A percentile compares a stretch with the other conserved stretches of the same genome.
These are phyloP conservation scores for Heterocephalus glaber DNA, from an alignment of 2,113 vertebrate genomes.

Conservation along the genomic window DNA sequence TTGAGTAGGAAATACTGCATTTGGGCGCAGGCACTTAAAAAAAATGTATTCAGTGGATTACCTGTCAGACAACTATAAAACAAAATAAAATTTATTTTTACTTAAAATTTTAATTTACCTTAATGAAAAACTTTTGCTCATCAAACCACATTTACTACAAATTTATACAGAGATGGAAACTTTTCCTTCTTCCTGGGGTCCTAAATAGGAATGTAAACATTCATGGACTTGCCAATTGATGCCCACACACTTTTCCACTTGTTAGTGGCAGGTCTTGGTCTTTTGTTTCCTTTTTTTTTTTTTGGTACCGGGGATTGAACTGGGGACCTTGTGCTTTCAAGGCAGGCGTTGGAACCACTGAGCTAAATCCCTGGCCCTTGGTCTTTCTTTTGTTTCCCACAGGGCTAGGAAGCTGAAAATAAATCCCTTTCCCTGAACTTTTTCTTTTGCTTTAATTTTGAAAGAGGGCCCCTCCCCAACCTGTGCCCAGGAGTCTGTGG, in stretches of 20 bases:
- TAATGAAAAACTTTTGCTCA: neutral
- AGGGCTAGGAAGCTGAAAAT: neutral
- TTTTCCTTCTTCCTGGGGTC: neutral
- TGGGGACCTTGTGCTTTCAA: no score
- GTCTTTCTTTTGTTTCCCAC: slow-evolving; percentile 26
- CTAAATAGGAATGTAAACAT: neutral
- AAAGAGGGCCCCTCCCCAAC: neutral
- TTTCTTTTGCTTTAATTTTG: slow-evolving; percentile 61
- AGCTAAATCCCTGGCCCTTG: no score
- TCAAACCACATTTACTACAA: neutral
- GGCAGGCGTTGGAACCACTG: no score
- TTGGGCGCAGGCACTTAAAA: neutral
- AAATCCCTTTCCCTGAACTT: neutral
- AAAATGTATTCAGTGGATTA: neutral
- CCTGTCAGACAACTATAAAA: neutral
- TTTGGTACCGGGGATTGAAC: no score
- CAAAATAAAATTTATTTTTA: slow-evolving; percentile 29
- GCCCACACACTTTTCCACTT: neutral
- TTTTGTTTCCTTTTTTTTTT: no score
- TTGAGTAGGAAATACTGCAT: slow-evolving; percentile 22
- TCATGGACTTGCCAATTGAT: neutral
- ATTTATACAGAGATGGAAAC: neutral
- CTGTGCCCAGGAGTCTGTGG: neutral
- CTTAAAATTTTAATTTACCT: slow-evolving; percentile 17
- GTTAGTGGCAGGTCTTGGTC: neutral